Percentiles rank a stretch among this genome's conserved stretches.
phyloP scores from a whole-genome alignment of 1,140 invertebrate species.

The Drosophila tsacasi region DNA sequence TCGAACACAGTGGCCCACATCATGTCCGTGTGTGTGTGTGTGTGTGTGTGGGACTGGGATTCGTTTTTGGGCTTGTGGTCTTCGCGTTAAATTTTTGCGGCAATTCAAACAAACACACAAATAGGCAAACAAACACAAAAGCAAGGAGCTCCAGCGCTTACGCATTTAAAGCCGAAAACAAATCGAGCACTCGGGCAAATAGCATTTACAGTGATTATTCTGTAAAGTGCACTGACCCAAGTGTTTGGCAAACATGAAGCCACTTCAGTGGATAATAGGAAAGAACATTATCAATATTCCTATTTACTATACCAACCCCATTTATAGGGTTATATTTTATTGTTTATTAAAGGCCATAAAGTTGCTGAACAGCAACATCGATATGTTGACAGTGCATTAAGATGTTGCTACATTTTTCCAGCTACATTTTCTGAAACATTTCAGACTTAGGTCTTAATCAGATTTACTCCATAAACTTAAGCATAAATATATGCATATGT shows the following conservation, averaged over 20 bases:
- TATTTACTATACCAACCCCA: background rate
- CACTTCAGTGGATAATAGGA: background rate
- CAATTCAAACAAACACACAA: constrained; percentile 45
- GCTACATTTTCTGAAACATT: no score
- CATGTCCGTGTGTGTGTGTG: background rate
- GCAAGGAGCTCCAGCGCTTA: constrained; percentile 7
- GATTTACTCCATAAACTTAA: background rate
- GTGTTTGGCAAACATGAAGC: constrained; percentile 8
- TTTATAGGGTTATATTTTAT: background rate
- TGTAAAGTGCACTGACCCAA: constrained; percentile 22
- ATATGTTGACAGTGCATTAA: background rate
- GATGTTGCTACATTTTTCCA: no score
- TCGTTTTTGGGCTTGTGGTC: constrained; percentile 32
- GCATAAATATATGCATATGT: background rate
- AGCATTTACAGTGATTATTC: constrained; percentile 46
- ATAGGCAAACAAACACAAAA: constrained; percentile 12
- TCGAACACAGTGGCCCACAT: constrained; percentile 6
- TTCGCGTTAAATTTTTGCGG: constrained; percentile 41
- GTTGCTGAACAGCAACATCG: background rate
- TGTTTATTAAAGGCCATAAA: background rate
- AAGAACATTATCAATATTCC: background rate
- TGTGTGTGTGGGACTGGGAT: constrained; percentile 2
- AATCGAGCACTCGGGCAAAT: constrained; percentile 39
- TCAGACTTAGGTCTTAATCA: no score
- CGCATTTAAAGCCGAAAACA: constrained; percentile 43